Evolutionary conservation across 2,113 vertebrate species (phyloP), one percentile per base, ranked within the genome.

Genomic region (Xiphophorus hellerii): DNA sequence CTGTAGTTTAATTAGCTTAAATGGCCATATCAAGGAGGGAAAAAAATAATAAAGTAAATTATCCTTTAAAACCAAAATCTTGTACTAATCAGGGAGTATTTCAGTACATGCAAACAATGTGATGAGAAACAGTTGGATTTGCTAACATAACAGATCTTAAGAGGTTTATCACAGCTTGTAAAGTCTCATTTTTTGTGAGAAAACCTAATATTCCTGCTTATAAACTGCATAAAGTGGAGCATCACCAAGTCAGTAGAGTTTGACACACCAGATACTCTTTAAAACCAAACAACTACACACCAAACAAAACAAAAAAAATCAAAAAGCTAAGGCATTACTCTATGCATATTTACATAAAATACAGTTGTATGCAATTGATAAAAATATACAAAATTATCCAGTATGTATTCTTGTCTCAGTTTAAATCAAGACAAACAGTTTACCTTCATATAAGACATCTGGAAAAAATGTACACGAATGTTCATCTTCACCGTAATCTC

Each of bases 301-400:
- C 96, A 95, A 93, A 96, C 96, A 95, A 95, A 37, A 37, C 35
- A 11, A 11, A 33, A 11, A 96, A 94, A 97, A 96, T 95, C 96
- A 95, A 96, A 96, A 92, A 95, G 96, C 97, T 97, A 97, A 97
- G 96, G 97, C 96, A 96, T 96, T 96, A 95, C 96, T 96, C 96
- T 97, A 97, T 90, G 93, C 95, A 95, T 98, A 96, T 94, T 58
- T 95, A 95, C 95, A 97, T 93, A 92, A 95, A 96, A 95, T 71
- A 76, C 70, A 87, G 77, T 94, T 95, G 94, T 96, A 95, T 95
- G 95, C 96, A 97, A 96, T 94, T 93, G 92, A 85, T 85, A 89
- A 91, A 91, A 80, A 80, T 80, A 76, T 85, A 81, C 80, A 81
- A 58, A 66, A 66, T 22, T 66, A 17, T 62, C 71, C 68, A 62